phyloP scores from a whole-genome alignment of 2,888 invertebrate species.

The Hirudinaria manillensis region DNA sequence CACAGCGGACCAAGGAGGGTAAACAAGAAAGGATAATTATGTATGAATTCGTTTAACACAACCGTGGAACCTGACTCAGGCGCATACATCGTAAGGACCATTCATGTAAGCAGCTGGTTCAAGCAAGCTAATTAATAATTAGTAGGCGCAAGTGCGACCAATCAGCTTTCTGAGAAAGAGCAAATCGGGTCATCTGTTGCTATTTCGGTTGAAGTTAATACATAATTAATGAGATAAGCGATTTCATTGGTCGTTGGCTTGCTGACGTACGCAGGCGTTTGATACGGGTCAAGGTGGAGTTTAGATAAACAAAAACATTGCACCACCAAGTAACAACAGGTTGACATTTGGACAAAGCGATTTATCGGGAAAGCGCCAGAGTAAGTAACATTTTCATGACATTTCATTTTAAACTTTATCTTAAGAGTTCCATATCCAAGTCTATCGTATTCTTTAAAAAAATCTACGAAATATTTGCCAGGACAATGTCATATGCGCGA shows the following conservation, averaged over 20 bases:
- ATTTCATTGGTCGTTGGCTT: background rate
- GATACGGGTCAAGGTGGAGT: conserved; percentile 15
- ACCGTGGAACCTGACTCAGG: background rate
- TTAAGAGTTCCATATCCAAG: too few species aligned
- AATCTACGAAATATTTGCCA: background rate
- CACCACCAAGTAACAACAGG: conserved; percentile 9
- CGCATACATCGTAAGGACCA: conserved; percentile 2
- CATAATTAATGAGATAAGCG: background rate
- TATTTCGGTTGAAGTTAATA: background rate
- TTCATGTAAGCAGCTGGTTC: conserved; percentile 2
- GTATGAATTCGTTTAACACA: background rate
- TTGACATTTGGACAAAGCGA: conserved; percentile 4
- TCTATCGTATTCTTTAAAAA: background rate
- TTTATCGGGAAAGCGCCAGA: background rate
- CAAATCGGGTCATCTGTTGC: background rate
- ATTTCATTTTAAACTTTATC: too few species aligned
- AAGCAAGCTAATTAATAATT: conserved; percentile 3
- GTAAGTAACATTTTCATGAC: too few species aligned
- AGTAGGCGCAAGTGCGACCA: conserved; percentile 2
- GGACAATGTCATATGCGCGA: background rate
- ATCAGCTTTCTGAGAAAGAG: background rate
- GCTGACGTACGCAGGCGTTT: conserved; percentile 2
- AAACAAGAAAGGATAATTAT: background rate
- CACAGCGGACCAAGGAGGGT: background rate
- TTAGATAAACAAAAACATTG: conserved; percentile 19